These are phyloP conservation scores for Agrotis exclamationis DNA, from an alignment of 2,888 invertebrate species.

Conservation along the genomic window DNA sequence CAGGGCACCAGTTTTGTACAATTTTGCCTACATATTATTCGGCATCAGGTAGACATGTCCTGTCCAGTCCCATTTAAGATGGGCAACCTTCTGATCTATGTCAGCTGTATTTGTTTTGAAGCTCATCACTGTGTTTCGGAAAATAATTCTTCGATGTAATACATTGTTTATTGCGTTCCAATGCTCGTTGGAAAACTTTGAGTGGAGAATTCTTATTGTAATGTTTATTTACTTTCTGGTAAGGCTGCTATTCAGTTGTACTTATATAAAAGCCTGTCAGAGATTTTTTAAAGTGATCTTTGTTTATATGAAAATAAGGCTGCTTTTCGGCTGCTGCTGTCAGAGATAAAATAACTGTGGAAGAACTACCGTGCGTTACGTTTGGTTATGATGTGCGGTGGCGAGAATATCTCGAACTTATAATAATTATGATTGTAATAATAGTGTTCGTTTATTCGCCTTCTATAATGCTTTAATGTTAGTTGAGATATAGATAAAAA, in stretches of 20 bases:
- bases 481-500: slow-evolving; percentile 80
- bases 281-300: neutral
- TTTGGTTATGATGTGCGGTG: slow-evolving; percentile 35
- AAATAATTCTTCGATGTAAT: no score
- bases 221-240: neutral
- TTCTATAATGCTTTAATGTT: slow-evolving; percentile 89
- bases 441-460: slow-evolving; percentile 88
- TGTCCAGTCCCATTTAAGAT: no score
- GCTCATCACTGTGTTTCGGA: no score
- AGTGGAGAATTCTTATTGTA: no score
- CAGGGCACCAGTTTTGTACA: no score
- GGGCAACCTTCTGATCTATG: no score
- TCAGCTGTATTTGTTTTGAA: no score
- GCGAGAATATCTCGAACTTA: slow-evolving; percentile 68
- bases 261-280: neutral
- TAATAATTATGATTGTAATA: slow-evolving; percentile 68
- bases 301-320: neutral
- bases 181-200: no score
- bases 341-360: slow-evolving; percentile 3
- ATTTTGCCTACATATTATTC: no score
- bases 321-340: neutral
- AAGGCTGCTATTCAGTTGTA: neutral
- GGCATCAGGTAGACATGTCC: no score
- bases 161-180: no score
- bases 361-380: slow-evolving; percentile 37